phyloP scores from a whole-genome alignment of 2,113 vertebrate species.

The Upupa epops region DNA sequence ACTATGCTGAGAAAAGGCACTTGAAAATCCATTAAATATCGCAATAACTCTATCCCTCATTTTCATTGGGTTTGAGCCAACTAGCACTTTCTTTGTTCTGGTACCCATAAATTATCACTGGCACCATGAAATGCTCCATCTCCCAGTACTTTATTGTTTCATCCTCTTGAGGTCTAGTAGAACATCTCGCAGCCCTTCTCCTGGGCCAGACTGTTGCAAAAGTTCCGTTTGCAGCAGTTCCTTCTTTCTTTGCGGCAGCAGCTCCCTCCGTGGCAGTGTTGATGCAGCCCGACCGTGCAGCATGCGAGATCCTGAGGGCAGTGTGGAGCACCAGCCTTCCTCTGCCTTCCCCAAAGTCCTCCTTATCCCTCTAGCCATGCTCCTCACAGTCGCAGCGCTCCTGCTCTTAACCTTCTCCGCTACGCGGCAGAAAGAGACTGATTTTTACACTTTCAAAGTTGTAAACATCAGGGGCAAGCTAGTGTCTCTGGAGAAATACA shows the following conservation, averaged over 20 bases:
- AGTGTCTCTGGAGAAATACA: constrained; percentile 95
- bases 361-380: constrained; percentile 66
- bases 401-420: constrained; percentile 69
- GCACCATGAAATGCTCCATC: fast-evolving
- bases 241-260: constrained; percentile 35
- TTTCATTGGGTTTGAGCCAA: background rate
- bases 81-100: fast-evolving
- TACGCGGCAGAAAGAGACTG: constrained; percentile 78
- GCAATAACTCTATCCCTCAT: background rate
- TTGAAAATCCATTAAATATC: background rate
- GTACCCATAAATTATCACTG: background rate
- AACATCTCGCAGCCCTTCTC: fast-evolving
- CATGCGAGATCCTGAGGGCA: constrained; percentile 71
- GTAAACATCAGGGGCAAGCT: constrained; percentile 95
- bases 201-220: constrained; percentile 22
- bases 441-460: constrained; percentile 91
- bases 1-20: background rate
- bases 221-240: constrained; percentile 45
- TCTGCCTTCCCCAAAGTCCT: constrained; percentile 13
- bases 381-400: constrained; percentile 59
- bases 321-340: constrained; percentile 52
- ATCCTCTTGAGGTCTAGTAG: fast-evolving
- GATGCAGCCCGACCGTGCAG: constrained; percentile 6
- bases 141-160: fast-evolving
- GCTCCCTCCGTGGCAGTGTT: background rate